Percentiles rank a stretch among this genome's conserved stretches.
Conservation (phyloP, 2,113 vertebrate species). For the Odontesthes bonariensis region DNA sequence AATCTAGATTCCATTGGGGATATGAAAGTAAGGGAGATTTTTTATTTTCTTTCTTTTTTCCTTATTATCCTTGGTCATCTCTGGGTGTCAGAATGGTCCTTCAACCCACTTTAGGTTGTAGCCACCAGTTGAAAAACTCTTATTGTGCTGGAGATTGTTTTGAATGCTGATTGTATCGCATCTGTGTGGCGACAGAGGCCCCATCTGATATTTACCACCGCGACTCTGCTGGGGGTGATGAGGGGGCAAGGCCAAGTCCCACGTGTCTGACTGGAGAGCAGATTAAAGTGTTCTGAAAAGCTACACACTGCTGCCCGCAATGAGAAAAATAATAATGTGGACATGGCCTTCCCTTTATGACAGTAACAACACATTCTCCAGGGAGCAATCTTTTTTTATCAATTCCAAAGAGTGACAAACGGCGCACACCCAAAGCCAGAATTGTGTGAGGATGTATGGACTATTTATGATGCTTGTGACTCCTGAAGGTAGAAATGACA, state of each 20-base stretch:
- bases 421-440: conserved; percentile 66
- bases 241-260: conserved; percentile 80
- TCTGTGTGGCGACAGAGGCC: conserved; percentile 41
- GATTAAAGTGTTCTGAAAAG: conserved; percentile 83
- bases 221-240: conserved; percentile 66
- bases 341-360: conserved; percentile 84
- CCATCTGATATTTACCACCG: conserved; percentile 78
- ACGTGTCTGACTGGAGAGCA: conserved; percentile 76
- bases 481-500: conserved; percentile 69
- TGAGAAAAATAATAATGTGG: conserved; percentile 82
- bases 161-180: conserved; percentile 62
- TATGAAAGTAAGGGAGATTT: conserved; percentile 8
- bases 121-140: conserved; percentile 56
- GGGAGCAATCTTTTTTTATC: conserved; percentile 82
- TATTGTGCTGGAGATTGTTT: conserved; percentile 54
- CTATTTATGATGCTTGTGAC: conserved; percentile 75
- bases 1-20: conserved; percentile 8
- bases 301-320: conserved; percentile 69
- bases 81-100: conserved; percentile 23
- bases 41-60: neutral
- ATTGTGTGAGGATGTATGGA: conserved; percentile 71
- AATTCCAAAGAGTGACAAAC: conserved; percentile 78
- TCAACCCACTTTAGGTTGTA: conserved; percentile 30
- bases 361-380: conserved; percentile 79
- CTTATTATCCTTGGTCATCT: neutral